Conservation (phyloP, 2,888 invertebrate genomes). For the Polymixis lichenea region DNA sequence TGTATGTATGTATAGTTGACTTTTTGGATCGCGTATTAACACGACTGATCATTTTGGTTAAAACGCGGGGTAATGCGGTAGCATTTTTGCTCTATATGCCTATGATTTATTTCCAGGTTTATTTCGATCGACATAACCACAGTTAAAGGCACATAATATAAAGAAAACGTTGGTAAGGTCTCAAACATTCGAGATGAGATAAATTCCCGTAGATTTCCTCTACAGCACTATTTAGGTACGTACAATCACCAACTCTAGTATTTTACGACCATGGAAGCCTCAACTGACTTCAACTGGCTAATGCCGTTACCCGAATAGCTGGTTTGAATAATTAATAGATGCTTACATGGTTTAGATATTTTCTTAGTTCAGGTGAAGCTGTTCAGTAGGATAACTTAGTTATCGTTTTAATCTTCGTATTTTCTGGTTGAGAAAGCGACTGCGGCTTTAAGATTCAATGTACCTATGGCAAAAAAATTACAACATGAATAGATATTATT, state of each 20-base stretch:
- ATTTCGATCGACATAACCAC: background rate
- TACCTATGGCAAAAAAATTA: no score
- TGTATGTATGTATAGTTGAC: no score
- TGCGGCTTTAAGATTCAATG: background rate
- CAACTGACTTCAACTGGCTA: slow-evolving; percentile 18
- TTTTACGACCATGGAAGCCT: slow-evolving; percentile 22
- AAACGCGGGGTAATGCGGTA: no score
- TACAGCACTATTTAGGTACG: slow-evolving; percentile 1
- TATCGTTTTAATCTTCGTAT: background rate
- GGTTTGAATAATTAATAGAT: slow-evolving; percentile 47
- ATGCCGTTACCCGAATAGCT: slow-evolving; percentile 41
- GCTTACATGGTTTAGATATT: slow-evolving; percentile 31
- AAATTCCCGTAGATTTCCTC: slow-evolving; percentile 3
- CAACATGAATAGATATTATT: no score
- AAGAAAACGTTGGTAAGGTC: background rate
- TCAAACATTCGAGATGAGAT: background rate
- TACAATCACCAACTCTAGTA: slow-evolving; percentile 11
- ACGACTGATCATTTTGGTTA: no score
- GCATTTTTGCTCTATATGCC: no score
- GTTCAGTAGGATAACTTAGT: background rate
- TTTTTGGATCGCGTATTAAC: no score
- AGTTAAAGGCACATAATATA: no score
- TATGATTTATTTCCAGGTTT: background rate
- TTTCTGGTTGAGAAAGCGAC: background rate
- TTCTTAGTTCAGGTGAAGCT: slow-evolving; percentile 21